These are phyloP conservation scores for Vireo altiloquus DNA, from an alignment of 2,113 vertebrate species.

Conservation along the genomic window DNA sequence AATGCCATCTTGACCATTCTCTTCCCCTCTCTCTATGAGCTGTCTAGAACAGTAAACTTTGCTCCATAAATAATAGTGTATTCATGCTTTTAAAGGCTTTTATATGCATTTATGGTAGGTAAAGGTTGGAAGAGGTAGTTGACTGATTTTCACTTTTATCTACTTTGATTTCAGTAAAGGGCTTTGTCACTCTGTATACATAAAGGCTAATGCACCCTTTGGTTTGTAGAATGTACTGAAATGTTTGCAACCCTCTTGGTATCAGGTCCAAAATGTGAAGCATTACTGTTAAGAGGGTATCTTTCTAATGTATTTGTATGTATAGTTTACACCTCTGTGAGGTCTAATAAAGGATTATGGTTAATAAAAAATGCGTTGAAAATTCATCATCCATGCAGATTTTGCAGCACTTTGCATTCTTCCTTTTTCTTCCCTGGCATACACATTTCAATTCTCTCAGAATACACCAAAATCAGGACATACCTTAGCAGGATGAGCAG, in stretches of 20 bases:
- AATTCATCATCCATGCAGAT: constrained; percentile 41
- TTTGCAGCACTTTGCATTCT: constrained; percentile 31
- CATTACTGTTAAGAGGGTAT: constrained; percentile 65
- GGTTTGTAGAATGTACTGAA: constrained; percentile 72
- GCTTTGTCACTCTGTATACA: constrained; percentile 49
- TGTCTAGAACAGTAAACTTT: constrained; percentile 51
- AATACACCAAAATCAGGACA: background rate
- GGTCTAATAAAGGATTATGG: constrained; percentile 73
- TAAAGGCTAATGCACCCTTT: constrained; percentile 56
- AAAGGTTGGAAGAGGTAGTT: constrained; percentile 30
- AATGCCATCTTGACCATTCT: constrained; percentile 16
- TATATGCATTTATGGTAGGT: constrained; percentile 52
- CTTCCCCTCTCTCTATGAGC: background rate
- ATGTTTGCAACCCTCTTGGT: constrained; percentile 58
- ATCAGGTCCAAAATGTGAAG: constrained; percentile 58
- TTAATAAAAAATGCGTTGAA: constrained; percentile 69
- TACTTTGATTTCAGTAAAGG: constrained; percentile 53
- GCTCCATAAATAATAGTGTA: constrained; percentile 53
- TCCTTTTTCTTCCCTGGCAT: background rate
- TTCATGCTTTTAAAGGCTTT: constrained; percentile 53
- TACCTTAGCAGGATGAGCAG: background rate
- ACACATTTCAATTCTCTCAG: background rate
- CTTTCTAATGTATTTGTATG: constrained; percentile 73
- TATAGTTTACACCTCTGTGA: constrained; percentile 72
- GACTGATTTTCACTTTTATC: constrained; percentile 52